phyloP scores from a whole-genome alignment of 2,113 vertebrate genomes.

The Centropristis striata region DNA sequence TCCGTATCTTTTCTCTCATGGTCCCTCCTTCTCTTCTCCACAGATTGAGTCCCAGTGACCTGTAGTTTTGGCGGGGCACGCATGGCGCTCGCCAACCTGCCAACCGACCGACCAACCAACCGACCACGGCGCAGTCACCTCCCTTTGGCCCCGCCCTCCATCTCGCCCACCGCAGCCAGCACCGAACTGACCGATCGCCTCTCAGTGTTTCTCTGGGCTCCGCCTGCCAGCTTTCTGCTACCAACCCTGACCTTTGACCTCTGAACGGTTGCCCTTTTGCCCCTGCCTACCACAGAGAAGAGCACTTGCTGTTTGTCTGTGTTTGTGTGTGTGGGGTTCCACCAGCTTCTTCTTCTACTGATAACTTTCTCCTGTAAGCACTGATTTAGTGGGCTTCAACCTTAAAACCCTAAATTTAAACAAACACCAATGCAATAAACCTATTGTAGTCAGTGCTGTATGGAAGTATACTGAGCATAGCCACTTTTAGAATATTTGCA shows the following conservation, averaged over 20 bases:
- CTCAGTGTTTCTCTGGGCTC: slow-evolving; percentile 86
- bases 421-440: slow-evolving; percentile 33
- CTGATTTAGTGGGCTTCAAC: slow-evolving; percentile 32
- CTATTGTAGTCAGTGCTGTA: slow-evolving; percentile 30
- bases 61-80: slow-evolving; percentile 87
- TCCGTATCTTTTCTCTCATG: neutral
- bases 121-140: slow-evolving; percentile 87
- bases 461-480: slow-evolving; percentile 31
- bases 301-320: slow-evolving; percentile 75
- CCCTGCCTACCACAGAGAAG: slow-evolving; percentile 65
- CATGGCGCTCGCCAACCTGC: slow-evolving; percentile 83
- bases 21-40: slow-evolving; percentile 80
- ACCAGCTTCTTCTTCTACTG: slow-evolving; percentile 50
- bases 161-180: slow-evolving; percentile 85
- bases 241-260: slow-evolving; percentile 65
- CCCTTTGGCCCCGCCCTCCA: slow-evolving; percentile 85
- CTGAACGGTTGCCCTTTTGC: slow-evolving; percentile 42
- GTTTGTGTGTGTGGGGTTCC: slow-evolving; percentile 59
- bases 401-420: slow-evolving; percentile 30
- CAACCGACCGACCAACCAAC: slow-evolving; percentile 84
- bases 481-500: slow-evolving; percentile 44
- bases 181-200: slow-evolving; percentile 76
- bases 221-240: slow-evolving; percentile 72
- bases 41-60: slow-evolving; percentile 92
- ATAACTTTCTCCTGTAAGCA: slow-evolving; percentile 25